These are phyloP conservation scores for Coreius guichenoti DNA, from an alignment of 2,797 vertebrate genomes.

Conservation along the genomic window DNA sequence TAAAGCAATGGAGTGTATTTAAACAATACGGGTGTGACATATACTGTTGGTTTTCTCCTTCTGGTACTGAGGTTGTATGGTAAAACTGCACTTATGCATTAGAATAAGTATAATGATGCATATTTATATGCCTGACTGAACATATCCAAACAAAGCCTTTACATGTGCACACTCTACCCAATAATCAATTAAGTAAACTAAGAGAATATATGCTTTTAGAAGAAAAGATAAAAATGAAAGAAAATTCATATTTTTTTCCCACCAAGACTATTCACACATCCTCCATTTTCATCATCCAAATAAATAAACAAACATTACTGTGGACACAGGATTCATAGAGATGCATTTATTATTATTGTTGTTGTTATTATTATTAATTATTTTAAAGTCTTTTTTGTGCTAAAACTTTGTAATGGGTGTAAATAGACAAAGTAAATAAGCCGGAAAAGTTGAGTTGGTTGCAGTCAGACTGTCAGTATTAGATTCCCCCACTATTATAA, in stretches of 20 bases:
- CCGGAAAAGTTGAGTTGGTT: background rate
- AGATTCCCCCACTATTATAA: background rate
- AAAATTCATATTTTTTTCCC: background rate
- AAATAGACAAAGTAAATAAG: no score
- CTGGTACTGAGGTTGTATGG: background rate
- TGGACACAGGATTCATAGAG: background rate
- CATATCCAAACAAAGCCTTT: constrained; percentile 61
- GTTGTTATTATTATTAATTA: background rate
- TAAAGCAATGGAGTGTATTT: background rate
- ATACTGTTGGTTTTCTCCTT: background rate
- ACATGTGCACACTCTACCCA: constrained; percentile 43
- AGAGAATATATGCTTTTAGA: background rate
- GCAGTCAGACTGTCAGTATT: background rate
- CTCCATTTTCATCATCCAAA: background rate
- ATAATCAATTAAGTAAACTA: background rate
- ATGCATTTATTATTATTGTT: background rate
- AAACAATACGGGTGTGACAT: background rate
- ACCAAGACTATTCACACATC: no score
- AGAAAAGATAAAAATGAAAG: background rate
- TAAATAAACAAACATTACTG: background rate
- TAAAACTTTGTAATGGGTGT: background rate
- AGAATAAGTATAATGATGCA: constrained; percentile 65
- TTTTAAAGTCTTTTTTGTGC: background rate
- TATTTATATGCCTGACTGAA: constrained; percentile 67
- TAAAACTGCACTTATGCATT: constrained; percentile 59